A percentile compares a stretch with the other conserved stretches of the same genome.
Conservation (phyloP, 2,888 invertebrate species). For the Dasysyrphus albostriatus region DNA sequence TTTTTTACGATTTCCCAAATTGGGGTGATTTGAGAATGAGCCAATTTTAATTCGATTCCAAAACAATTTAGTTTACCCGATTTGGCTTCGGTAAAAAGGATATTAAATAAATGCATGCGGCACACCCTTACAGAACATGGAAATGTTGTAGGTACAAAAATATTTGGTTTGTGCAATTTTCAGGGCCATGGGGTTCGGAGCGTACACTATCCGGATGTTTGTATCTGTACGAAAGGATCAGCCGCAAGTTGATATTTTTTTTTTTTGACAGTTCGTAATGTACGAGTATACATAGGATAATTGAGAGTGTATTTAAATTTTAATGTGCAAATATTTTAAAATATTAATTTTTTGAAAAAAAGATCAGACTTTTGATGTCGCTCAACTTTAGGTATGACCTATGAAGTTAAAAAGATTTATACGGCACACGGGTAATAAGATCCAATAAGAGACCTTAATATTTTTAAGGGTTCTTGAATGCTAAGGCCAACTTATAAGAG, state of each 20-base stretch:
- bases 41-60: conserved; percentile 75
- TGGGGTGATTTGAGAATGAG: conserved; percentile 75
- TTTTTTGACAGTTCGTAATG: background rate
- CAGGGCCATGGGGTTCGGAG: background rate
- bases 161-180: conserved; percentile 19
- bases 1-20: conserved; percentile 70
- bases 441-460: too few relatives aligned
- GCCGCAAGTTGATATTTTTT: background rate
- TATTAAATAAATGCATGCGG: conserved; percentile 40
- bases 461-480: too few relatives aligned
- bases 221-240: background rate
- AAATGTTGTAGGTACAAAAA: background rate
- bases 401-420: too few relatives aligned
- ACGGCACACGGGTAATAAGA: too few relatives aligned
- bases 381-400: too few relatives aligned
- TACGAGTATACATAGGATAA: too few relatives aligned
- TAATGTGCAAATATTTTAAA: too few relatives aligned
- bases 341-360: too few relatives aligned
- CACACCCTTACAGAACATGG: conserved; percentile 23
- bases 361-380: too few relatives aligned
- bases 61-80: conserved; percentile 75
- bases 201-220: background rate
- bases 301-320: too few relatives aligned
- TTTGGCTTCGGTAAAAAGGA: conserved; percentile 40
- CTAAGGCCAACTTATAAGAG: too few relatives aligned